These are phyloP conservation scores for Daubentonia madagascariensis DNA, from an alignment of 2,113 vertebrate genomes.

Conservation along the genomic window DNA sequence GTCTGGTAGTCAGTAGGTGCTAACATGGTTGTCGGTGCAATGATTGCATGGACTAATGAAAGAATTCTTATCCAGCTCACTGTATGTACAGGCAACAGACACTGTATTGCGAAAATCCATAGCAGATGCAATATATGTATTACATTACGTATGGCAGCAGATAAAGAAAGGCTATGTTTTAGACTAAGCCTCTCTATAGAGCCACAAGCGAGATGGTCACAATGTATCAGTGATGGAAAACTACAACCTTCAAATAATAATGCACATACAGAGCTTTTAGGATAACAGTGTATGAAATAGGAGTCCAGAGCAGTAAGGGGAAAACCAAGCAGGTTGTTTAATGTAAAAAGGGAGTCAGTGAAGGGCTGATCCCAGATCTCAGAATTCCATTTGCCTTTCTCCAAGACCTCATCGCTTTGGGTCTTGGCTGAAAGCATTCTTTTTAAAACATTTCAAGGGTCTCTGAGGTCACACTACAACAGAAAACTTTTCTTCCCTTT, in stretches of 20 bases:
- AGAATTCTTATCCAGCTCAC: background rate
- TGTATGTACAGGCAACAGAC: background rate
- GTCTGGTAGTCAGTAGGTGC: background rate
- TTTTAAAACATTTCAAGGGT: background rate
- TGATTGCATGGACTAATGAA: background rate
- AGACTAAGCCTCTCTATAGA: background rate
- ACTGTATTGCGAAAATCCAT: fast-evolving
- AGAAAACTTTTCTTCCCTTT: background rate
- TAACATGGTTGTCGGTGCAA: background rate
- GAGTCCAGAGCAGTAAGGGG: background rate
- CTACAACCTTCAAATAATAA: background rate
- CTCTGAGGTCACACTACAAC: background rate
- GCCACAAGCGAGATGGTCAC: background rate
- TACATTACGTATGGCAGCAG: background rate
- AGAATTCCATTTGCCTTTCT: background rate
- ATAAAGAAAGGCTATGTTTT: background rate
- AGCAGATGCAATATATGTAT: background rate
- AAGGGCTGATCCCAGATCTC: background rate
- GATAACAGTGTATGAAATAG: background rate
- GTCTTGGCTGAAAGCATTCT: background rate
- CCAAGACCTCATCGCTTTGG: background rate
- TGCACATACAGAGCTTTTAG: background rate
- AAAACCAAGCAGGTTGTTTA: background rate
- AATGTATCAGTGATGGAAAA: background rate
- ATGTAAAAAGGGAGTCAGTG: background rate